Conservation (phyloP, 1,140 invertebrate species). For the Laupala kohalensis region DNA sequence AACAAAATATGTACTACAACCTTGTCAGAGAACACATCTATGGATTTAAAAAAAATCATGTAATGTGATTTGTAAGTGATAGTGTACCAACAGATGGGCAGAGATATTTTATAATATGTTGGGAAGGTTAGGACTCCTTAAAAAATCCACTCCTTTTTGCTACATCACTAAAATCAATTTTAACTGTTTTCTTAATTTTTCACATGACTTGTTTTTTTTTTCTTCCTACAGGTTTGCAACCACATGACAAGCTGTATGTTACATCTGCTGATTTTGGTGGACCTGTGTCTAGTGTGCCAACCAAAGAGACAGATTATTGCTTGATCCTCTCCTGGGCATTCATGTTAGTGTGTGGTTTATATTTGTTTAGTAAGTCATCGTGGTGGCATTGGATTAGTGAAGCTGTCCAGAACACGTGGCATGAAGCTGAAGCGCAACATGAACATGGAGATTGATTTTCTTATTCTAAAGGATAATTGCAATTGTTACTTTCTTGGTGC, state of each 20-base stretch:
- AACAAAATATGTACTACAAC: too few species aligned
- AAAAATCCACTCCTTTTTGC: too few species aligned
- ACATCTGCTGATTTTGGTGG: conserved; percentile 65
- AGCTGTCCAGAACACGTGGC: conserved; percentile 73
- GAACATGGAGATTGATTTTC: conserved; percentile 50
- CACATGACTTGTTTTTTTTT: conserved; percentile 11
- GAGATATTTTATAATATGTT: too few species aligned
- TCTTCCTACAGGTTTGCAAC: conserved; percentile 48
- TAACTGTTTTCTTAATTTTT: too few species aligned
- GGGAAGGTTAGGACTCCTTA: too few species aligned
- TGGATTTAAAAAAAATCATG: too few species aligned
- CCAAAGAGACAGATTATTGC: conserved; percentile 65
- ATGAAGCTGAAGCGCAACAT: conserved; percentile 73
- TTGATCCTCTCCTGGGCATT: conserved; percentile 75
- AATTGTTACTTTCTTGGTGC: not conserved
- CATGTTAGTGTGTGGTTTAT: conserved; percentile 58
- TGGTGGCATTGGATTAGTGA: conserved; percentile 72
- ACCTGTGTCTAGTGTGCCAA: conserved; percentile 57
- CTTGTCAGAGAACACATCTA: too few species aligned
- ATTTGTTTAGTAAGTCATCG: conserved; percentile 63
- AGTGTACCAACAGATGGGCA: too few species aligned
- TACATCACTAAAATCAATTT: too few species aligned
- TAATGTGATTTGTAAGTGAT: too few species aligned
- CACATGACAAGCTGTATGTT: conserved; percentile 48
- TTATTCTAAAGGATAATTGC: too few species aligned